Evolutionary conservation across 2,888 invertebrate genomes (phyloP).

Genomic region (Hoplodrina ambigua): DNA sequence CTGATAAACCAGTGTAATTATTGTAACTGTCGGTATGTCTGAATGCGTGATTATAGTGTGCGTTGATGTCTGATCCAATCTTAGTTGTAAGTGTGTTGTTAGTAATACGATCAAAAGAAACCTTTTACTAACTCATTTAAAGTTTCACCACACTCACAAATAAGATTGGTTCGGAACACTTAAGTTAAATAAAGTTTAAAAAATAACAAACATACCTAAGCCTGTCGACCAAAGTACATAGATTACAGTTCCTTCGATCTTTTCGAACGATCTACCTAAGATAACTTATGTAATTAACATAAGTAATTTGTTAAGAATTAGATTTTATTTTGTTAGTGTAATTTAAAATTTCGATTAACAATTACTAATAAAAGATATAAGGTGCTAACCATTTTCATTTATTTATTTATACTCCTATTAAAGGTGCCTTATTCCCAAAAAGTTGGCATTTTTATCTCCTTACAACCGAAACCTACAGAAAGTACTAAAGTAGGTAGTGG

Average conservation of each 20-base stretch:
- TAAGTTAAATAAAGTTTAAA: slow-evolving; percentile 44
- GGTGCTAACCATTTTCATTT: slow-evolving; percentile 58
- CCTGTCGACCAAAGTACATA: slow-evolving; percentile 46
- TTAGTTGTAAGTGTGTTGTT: slow-evolving; percentile 33
- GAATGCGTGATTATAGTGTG: slow-evolving; percentile 44
- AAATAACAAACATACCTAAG: slow-evolving; percentile 33
- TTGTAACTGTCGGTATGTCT: slow-evolving; percentile 56
- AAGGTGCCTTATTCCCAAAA: no score
- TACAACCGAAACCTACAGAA: no score
- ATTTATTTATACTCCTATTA: slow-evolving; percentile 29
- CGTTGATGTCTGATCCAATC: slow-evolving; percentile 48
- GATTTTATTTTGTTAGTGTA: slow-evolving; percentile 74
- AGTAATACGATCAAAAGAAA: not conserved
- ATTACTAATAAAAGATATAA: slow-evolving; percentile 72
- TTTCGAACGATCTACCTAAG: slow-evolving; percentile 68
- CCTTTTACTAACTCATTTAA: not conserved
- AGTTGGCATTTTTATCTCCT: no score
- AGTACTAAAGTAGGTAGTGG: no score
- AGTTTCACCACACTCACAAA: slow-evolving; percentile 34
- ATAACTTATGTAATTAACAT: slow-evolving; percentile 78
- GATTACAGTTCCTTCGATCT: slow-evolving; percentile 36
- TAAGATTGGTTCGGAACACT: slow-evolving; percentile 42
- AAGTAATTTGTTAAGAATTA: slow-evolving; percentile 74
- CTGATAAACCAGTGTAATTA: slow-evolving; percentile 66
- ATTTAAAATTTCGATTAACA: slow-evolving; percentile 79